phyloP scores from a whole-genome alignment of 1,140 invertebrate species.

The Cryptotermes secundus region DNA sequence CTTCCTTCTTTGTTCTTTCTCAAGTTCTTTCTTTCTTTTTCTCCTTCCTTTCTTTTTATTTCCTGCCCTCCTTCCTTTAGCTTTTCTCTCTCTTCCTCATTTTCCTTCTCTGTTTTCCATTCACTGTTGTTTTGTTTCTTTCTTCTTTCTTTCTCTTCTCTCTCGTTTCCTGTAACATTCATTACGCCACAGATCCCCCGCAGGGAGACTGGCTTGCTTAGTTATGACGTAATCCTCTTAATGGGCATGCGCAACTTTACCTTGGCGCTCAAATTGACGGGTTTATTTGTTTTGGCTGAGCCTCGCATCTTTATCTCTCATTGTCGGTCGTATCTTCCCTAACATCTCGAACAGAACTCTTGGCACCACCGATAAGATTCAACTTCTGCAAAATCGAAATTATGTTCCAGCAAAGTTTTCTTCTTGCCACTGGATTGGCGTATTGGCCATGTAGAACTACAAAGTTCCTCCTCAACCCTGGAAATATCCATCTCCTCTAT shows the following conservation, averaged over 20 bases:
- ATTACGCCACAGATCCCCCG: too few relatives aligned
- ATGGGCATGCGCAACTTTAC: neutral
- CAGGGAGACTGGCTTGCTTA: too few relatives aligned
- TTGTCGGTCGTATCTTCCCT: neutral
- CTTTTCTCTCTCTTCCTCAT: too few relatives aligned
- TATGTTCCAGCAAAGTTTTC: slow-evolving; percentile 5
- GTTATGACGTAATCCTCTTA: neutral
- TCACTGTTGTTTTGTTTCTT: too few relatives aligned
- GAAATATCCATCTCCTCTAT: neutral
- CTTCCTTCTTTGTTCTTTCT: too few relatives aligned
- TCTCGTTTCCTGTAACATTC: too few relatives aligned
- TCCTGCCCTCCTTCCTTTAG: too few relatives aligned
- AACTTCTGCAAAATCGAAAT: slow-evolving; percentile 4
- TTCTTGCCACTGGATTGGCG: neutral
- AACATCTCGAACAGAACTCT: neutral
- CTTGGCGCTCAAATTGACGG: neutral
- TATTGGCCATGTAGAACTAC: neutral
- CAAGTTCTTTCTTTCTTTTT: too few relatives aligned
- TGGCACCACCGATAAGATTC: neutral
- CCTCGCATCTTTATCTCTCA: neutral
- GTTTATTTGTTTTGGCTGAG: neutral
- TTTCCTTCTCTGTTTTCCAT: too few relatives aligned
- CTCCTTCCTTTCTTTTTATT: too few relatives aligned
- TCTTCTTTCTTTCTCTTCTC: too few relatives aligned
- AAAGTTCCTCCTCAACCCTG: neutral